These are phyloP conservation scores for Heliconius hewitsoni DNA, from an alignment of 1,140 invertebrate genomes.

Conservation along the genomic window DNA sequence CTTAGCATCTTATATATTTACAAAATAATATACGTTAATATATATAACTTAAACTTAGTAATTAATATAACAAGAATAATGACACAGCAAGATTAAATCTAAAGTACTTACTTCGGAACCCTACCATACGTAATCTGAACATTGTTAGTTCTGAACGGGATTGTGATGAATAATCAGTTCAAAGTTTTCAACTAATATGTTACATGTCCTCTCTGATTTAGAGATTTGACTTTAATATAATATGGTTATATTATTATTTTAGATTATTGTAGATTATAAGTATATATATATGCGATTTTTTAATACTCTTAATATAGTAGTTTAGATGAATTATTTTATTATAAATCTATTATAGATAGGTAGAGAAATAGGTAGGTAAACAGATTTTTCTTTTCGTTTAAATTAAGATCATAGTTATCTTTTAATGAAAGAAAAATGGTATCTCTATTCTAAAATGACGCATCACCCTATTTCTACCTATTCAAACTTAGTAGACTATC, in stretches of 20 bases:
- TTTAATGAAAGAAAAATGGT: too few relatives aligned
- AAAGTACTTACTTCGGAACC: conserved; percentile 5
- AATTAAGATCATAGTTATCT: too few relatives aligned
- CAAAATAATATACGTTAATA: not conserved
- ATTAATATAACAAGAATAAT: not conserved
- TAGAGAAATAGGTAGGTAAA: too few relatives aligned
- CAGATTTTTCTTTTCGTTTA: too few relatives aligned
- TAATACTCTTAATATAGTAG: not conserved
- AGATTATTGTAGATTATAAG: too few relatives aligned
- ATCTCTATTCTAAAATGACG: too few relatives aligned
- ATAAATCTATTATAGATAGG: too few relatives aligned
- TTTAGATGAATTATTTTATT: not conserved
- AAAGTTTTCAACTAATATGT: conserved; percentile 6
- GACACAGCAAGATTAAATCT: conserved; percentile 5
- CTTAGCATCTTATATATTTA: too few relatives aligned
- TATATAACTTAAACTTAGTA: not conserved
- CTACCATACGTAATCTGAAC: not conserved
- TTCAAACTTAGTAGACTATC: too few relatives aligned
- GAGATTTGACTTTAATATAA: not conserved
- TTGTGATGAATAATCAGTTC: conserved; percentile 12
- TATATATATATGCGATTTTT: too few relatives aligned
- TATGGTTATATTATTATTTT: not conserved
- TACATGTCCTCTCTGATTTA: not conserved
- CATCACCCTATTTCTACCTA: too few relatives aligned
- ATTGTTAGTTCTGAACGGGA: conserved; percentile 10